phyloP scores from a whole-genome alignment of 2,888 invertebrate genomes.

The Lampropteryx suffumata region DNA sequence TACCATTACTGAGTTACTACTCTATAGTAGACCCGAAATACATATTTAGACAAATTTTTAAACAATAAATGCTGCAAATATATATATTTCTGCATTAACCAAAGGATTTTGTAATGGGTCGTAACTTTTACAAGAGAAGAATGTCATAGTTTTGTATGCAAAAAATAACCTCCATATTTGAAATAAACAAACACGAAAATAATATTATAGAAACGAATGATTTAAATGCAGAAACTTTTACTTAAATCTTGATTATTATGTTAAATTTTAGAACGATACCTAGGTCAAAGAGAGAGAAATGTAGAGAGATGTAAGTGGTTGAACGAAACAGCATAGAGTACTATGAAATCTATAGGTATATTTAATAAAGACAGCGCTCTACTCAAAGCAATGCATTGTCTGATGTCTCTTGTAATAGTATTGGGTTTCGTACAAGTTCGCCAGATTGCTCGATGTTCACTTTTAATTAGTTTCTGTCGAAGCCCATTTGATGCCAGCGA shows the following conservation, averaged over 20 bases:
- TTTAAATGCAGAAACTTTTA: no score
- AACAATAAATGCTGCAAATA: neutral
- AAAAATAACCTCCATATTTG: no score
- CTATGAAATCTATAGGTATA: conserved; percentile 1
- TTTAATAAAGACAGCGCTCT: conserved; percentile 6
- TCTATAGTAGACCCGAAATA: neutral
- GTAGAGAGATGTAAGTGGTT: no score
- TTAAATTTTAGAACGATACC: no score
- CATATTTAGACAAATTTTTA: neutral
- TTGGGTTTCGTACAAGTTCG: conserved; percentile 41
- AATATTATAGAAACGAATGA: no score
- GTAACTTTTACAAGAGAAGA: no score
- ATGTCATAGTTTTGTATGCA: no score
- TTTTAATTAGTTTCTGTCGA: conserved; percentile 71
- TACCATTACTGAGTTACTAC: neutral
- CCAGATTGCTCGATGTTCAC: conserved; percentile 63
- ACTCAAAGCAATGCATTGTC: conserved; percentile 33
- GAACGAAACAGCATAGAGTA: neutral
- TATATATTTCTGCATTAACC: no score
- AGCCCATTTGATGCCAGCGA: conserved; percentile 53
- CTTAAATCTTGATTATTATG: no score
- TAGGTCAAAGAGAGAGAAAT: no score
- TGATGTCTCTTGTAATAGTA: conserved; percentile 40
- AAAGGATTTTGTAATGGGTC: no score
- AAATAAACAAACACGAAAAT: no score